phyloP scores from a whole-genome alignment of 2,797 vertebrate genomes.

The Chromis chromis region DNA sequence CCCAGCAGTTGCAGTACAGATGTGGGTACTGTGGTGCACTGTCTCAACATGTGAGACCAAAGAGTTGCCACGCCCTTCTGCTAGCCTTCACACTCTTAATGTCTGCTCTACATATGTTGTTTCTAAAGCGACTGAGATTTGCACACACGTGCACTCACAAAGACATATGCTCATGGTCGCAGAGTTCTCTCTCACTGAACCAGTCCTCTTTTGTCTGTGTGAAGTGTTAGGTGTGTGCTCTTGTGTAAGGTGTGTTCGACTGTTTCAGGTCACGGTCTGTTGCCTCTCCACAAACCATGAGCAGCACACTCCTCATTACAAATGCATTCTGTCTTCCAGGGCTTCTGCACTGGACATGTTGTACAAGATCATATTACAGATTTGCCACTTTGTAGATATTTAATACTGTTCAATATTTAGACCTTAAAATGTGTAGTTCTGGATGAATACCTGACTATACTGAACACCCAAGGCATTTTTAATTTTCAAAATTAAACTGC shows the following conservation, averaged over 20 bases:
- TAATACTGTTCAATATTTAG: background rate
- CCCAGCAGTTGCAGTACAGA: slow-evolving; percentile 46
- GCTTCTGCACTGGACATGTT: background rate
- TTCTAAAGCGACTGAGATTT: slow-evolving; percentile 26
- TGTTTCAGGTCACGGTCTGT: slow-evolving; percentile 19
- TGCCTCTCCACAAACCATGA: slow-evolving; percentile 41
- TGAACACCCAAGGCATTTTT: too few relatives aligned
- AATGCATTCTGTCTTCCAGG: background rate
- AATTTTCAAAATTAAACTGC: too few relatives aligned
- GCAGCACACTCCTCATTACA: slow-evolving; percentile 3
- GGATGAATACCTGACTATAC: background rate
- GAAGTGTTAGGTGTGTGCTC: too few relatives aligned
- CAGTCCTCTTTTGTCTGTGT: background rate
- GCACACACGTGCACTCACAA: slow-evolving; percentile 2
- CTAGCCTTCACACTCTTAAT: slow-evolving; percentile 24
- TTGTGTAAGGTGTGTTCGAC: slow-evolving; percentile 19
- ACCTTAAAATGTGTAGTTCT: background rate
- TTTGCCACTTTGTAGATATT: too few relatives aligned
- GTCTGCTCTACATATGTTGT: slow-evolving; percentile 54
- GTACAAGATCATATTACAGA: background rate
- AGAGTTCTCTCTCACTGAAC: background rate
- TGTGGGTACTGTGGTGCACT: slow-evolving; percentile 41
- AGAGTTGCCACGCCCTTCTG: slow-evolving; percentile 44
- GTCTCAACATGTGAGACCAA: slow-evolving; percentile 39
- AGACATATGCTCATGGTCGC: slow-evolving; percentile 14